A percentile compares a stretch with the other conserved stretches of the same genome.
Evolutionary conservation across 2,113 vertebrate genomes (phyloP).

Genomic region (Pogonocichla stellata): DNA sequence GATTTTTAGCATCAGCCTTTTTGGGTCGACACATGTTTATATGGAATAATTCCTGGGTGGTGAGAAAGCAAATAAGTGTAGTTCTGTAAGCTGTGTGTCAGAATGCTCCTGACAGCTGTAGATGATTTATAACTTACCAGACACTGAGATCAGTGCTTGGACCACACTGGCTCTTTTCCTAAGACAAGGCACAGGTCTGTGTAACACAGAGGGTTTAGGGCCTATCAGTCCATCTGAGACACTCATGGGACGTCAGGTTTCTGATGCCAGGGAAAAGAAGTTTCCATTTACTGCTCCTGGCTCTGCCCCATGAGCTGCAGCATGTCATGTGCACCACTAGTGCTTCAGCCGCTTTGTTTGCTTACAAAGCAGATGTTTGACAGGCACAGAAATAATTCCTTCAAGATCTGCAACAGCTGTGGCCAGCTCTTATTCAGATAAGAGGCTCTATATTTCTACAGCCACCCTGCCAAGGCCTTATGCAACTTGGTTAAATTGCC

Average conservation of each 20-base stretch:
- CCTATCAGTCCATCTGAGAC: not conserved
- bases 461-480: constrained; percentile 53
- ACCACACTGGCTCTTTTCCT: not conserved
- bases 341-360: constrained; percentile 24
- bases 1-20: not conserved
- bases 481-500: constrained; percentile 54
- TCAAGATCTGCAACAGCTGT: constrained; percentile 59
- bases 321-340: not conserved
- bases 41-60: not conserved
- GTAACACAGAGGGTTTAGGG: not conserved
- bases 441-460: constrained; percentile 50
- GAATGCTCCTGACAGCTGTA: not conserved
- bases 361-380: constrained; percentile 63
- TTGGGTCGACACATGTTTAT: not conserved
- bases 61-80: constrained; percentile 1
- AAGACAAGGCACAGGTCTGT: not conserved
- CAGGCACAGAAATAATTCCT: constrained; percentile 61
- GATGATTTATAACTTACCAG: constrained; percentile 25
- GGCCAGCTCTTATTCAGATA: constrained; percentile 52
- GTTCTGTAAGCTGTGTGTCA: not conserved
- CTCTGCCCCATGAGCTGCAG: not conserved
- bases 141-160: constrained; percentile 18
- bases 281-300: not conserved
- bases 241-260: not conserved
- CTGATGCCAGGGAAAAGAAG: not conserved